These are phyloP conservation scores for Hipposideros larvatus DNA, from an alignment of 2,797 vertebrate genomes.

Conservation along the genomic window DNA sequence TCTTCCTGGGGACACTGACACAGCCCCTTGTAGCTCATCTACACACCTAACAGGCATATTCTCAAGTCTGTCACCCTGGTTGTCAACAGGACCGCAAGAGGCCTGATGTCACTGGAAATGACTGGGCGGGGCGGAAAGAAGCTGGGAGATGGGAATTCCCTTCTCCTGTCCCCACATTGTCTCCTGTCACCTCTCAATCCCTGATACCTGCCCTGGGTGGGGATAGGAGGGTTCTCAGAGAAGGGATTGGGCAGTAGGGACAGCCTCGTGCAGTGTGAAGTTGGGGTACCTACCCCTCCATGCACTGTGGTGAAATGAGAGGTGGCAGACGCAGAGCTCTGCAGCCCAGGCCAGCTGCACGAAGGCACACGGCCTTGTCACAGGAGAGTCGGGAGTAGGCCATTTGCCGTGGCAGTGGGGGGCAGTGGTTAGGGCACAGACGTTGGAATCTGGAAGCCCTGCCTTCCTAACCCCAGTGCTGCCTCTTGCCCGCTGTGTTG, in stretches of 20 bases:
- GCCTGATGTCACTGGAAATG: neutral
- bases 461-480: neutral
- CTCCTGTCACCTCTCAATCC: neutral
- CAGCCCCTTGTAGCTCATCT: neutral
- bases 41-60: neutral
- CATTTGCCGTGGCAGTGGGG: neutral
- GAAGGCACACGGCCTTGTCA: neutral
- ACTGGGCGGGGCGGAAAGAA: too few relatives aligned
- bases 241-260: neutral
- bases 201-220: neutral
- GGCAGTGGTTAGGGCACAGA: neutral
- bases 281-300: too few relatives aligned
- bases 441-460: neutral
- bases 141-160: neutral
- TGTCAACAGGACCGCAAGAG: neutral
- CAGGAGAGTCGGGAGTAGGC: neutral
- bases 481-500: neutral
- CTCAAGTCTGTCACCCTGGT: neutral
- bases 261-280: too few relatives aligned
- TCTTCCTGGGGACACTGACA: too few relatives aligned
- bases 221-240: neutral
- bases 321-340: neutral
- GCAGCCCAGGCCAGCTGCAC: neutral
- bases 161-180: neutral
- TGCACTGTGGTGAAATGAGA: accelerated